Evolutionary conservation across 1,140 invertebrate genomes (phyloP).

Genomic region (Dendroctonus ponderosae): DNA sequence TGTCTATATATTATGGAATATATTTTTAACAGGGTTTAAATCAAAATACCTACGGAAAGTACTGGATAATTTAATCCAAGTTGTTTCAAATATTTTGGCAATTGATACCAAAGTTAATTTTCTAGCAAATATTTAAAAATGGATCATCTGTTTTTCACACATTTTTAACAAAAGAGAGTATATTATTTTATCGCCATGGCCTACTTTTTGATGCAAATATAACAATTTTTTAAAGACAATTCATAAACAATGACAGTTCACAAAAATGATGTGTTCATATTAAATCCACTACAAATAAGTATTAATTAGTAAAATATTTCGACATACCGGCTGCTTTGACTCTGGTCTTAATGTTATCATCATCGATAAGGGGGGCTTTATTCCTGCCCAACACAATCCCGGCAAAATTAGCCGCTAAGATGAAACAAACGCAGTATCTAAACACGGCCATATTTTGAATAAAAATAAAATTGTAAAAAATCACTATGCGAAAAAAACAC

Average conservation of each 20-base stretch:
- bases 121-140: neutral
- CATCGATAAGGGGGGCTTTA: slow-evolving; percentile 42
- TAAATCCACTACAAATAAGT: neutral
- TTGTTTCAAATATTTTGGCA: neutral
- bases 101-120: neutral
- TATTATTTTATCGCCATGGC: neutral
- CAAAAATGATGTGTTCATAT: no score
- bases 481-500: slow-evolving; percentile 10
- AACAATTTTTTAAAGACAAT: no score
- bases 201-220: no score
- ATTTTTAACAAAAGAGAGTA: neutral
- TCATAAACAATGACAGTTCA: no score
- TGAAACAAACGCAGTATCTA: slow-evolving; percentile 22
- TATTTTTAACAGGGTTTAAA: no score
- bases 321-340: slow-evolving; percentile 45
- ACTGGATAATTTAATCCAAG: no score
- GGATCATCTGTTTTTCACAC: no score
- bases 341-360: slow-evolving; percentile 38
- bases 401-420: slow-evolving; percentile 30
- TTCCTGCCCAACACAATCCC: slow-evolving; percentile 34
- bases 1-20: no score
- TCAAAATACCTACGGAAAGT: no score
- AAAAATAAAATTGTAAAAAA: slow-evolving; percentile 8
- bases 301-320: neutral
- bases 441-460: slow-evolving; percentile 15